A percentile compares a stretch with the other conserved stretches of the same genome.
Evolutionary conservation across 2,888 invertebrate species (phyloP).

Genomic region (Rhaphigaster nebulosa): DNA sequence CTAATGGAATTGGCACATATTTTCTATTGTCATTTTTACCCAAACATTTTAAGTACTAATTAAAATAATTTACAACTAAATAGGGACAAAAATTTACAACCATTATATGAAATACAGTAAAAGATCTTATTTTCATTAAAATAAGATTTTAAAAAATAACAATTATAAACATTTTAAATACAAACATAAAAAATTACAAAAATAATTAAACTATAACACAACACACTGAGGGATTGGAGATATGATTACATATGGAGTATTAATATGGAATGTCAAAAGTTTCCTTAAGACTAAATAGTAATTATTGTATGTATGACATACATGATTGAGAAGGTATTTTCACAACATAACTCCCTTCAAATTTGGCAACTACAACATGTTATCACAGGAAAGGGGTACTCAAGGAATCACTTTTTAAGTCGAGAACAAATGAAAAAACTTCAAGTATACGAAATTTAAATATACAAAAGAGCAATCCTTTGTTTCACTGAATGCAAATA

Average conservation of each 20-base stretch:
- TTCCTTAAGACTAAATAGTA: constrained; percentile 44
- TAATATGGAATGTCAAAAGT: constrained; percentile 52
- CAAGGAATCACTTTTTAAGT: not conserved
- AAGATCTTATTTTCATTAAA: constrained; percentile 8
- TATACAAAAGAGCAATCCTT: not conserved
- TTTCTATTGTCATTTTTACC: constrained; percentile 53
- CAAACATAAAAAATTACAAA: constrained; percentile 58
- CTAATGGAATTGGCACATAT: constrained; percentile 54
- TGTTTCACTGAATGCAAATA: not conserved
- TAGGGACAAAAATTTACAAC: not conserved
- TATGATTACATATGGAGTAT: constrained; percentile 37
- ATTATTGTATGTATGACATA: not conserved
- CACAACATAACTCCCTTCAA: not conserved
- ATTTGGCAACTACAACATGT: constrained; percentile 30
- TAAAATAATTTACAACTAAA: not conserved
- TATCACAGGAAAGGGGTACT: constrained; percentile 17
- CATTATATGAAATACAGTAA: constrained; percentile 38
- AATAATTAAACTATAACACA: constrained; percentile 54
- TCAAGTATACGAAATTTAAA: not conserved
- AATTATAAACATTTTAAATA: constrained; percentile 56
- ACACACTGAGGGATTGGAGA: constrained; percentile 38
- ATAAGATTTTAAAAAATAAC: constrained; percentile 45
- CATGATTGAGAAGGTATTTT: constrained; percentile 24
- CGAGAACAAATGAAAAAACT: not conserved
- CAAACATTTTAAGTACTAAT: constrained; percentile 43